A percentile compares a stretch with the other conserved stretches of the same genome.
These are phyloP conservation scores for Pangasius macronema DNA, from an alignment of 2,797 vertebrate species.

Conservation along the genomic window DNA sequence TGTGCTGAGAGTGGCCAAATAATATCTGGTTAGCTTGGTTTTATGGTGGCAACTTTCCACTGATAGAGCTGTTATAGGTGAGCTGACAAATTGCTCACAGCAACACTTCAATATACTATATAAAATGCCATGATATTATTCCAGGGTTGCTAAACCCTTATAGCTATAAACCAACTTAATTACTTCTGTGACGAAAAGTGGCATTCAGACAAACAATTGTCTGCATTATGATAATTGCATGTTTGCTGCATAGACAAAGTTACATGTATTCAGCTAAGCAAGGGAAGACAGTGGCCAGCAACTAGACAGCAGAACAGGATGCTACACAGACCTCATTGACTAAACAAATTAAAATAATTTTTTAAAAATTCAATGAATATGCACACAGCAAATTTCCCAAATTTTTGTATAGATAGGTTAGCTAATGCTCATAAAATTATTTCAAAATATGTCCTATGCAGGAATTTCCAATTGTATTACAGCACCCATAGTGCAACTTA, in stretches of 20 bases:
- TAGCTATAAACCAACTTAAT: not conserved
- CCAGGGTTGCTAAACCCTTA: not conserved
- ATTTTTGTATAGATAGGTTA: not conserved
- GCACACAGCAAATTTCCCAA: not conserved
- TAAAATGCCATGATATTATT: not conserved
- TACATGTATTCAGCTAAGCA: not conserved
- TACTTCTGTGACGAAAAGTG: not conserved
- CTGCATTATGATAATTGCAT: not conserved
- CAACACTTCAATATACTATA: not conserved
- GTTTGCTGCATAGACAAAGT: not conserved
- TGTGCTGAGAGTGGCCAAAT: not conserved
- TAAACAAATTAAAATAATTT: not conserved
- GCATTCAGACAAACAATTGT: not conserved
- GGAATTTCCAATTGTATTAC: slow-evolving; percentile 2
- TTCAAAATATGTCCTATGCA: not conserved
- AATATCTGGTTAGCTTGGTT: not conserved
- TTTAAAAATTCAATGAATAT: not conserved
- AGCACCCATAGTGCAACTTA: slow-evolving; percentile 19
- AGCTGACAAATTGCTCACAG: not conserved
- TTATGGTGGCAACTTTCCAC: not conserved
- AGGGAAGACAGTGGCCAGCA: not conserved
- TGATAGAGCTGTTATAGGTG: not conserved
- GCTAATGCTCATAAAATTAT: not conserved
- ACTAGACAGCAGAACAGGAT: not conserved
- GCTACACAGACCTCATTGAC: not conserved